Conservation (phyloP, 2,797 vertebrate species). For the Ctenopoma kingsleyae region DNA sequence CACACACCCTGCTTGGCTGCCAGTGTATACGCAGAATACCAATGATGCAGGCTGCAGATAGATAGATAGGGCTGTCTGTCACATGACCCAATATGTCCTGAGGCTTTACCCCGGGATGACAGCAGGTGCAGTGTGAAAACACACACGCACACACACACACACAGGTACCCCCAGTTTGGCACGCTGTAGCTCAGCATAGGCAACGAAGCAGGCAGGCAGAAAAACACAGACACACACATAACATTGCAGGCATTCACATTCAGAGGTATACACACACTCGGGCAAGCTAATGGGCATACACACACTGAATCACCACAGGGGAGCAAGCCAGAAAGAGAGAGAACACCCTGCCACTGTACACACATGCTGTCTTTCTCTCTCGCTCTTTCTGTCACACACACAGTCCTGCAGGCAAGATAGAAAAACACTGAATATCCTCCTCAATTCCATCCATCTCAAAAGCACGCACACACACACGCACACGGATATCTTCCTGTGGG, state of each 20-base stretch:
- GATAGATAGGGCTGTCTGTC: constrained; percentile 78
- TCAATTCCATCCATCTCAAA: constrained; percentile 64
- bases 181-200: constrained; percentile 58
- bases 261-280: constrained; percentile 50
- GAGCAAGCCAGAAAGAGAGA: constrained; percentile 60
- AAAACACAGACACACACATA: constrained; percentile 40
- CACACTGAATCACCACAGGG: constrained; percentile 72
- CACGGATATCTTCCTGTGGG: constrained; percentile 53
- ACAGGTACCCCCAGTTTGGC: constrained; percentile 59
- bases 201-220: constrained; percentile 50
- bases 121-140: constrained; percentile 56
- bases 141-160: constrained; percentile 17
- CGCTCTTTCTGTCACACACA: constrained; percentile 41
- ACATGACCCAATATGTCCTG: constrained; percentile 81
- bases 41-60: constrained; percentile 84
- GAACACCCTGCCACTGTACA: constrained; percentile 51
- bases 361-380: constrained; percentile 50
- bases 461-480: constrained; percentile 9
- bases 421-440: constrained; percentile 64
- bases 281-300: constrained; percentile 74
- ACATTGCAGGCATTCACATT: constrained; percentile 46
- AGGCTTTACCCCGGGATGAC: constrained; percentile 80
- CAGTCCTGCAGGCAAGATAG: constrained; percentile 58
- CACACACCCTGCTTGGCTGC: constrained; percentile 53
- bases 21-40: constrained; percentile 81